Evolutionary conservation across 2,888 invertebrate species (phyloP).

Genomic region (Mellilla xanthometata): DNA sequence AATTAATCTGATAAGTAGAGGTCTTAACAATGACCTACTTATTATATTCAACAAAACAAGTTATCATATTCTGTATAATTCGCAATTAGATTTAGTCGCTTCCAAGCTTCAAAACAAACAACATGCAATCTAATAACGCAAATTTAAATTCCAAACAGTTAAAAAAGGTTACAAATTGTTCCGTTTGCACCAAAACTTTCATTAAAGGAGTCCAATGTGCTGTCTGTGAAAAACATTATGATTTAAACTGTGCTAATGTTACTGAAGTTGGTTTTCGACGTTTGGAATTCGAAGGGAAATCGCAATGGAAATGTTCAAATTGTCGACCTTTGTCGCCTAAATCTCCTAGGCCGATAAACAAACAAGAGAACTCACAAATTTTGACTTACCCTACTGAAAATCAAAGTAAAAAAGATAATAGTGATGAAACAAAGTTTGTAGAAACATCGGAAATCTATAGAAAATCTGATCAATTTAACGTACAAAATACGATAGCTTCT

Average conservation of each 20-base stretch:
- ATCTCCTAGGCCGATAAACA: not conserved
- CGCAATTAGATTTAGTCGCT: not conserved
- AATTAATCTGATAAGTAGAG: not conserved
- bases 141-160: not conserved
- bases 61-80: not conserved
- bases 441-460: no score
- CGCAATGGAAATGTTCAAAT: conserved; percentile 3
- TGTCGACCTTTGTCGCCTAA: not conserved
- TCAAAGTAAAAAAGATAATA: not conserved
- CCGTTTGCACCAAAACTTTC: not conserved
- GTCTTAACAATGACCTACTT: not conserved
- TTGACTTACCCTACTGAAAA: not conserved
- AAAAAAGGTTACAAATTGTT: not conserved
- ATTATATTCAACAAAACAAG: not conserved
- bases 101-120: not conserved
- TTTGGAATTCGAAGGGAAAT: conserved; percentile 5
- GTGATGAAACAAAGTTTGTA: not conserved
- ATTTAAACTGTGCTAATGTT: conserved; percentile 13
- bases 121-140: not conserved
- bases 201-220: conserved; percentile 9
- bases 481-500: not conserved
- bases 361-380: not conserved
- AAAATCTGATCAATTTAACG: not conserved
- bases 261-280: conserved; percentile 10
- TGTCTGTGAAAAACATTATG: conserved; percentile 1